These are phyloP conservation scores for Macrocentrus cingulum DNA, from an alignment of 1,140 invertebrate genomes.

Conservation along the genomic window DNA sequence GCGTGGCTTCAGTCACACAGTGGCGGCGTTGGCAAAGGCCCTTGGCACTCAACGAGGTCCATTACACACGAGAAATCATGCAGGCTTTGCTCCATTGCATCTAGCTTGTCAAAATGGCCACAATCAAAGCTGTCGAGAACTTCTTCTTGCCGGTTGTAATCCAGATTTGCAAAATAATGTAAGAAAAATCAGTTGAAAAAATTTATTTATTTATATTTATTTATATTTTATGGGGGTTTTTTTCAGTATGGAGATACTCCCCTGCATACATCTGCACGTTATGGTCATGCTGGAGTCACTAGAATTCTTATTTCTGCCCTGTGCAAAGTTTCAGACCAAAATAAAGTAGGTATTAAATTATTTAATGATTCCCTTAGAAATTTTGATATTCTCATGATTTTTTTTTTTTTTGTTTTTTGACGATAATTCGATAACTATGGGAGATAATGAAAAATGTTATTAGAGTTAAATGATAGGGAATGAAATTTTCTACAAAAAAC, in stretches of 20 bases:
- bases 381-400: no score
- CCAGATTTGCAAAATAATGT: slow-evolving; percentile 91
- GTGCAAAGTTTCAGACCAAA: slow-evolving; percentile 84
- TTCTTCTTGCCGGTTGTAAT: slow-evolving; percentile 83
- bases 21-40: slow-evolving; percentile 71
- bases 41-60: slow-evolving; percentile 69
- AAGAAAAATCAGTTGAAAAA: slow-evolving; percentile 50
- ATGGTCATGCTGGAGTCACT: slow-evolving; percentile 94
- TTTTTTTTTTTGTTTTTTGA: no score
- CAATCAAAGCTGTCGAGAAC: slow-evolving; percentile 89
- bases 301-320: slow-evolving; percentile 90
- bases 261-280: slow-evolving; percentile 91
- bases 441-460: no score
- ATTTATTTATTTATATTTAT: slow-evolving; percentile 15
- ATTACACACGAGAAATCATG: slow-evolving; percentile 77
- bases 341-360: slow-evolving; percentile 70
- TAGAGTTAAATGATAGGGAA: no score
- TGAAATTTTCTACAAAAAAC: no score
- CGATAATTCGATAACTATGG: no score
- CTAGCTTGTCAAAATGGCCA: slow-evolving; percentile 94
- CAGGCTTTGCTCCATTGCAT: slow-evolving; percentile 91
- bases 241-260: slow-evolving; percentile 92
- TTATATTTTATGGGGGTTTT: slow-evolving; percentile 44
- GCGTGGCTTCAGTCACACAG: slow-evolving; percentile 88
- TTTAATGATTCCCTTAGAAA: no score